Conservation (phyloP, 1,140 invertebrate genomes). For the Micrasema minimum region DNA sequence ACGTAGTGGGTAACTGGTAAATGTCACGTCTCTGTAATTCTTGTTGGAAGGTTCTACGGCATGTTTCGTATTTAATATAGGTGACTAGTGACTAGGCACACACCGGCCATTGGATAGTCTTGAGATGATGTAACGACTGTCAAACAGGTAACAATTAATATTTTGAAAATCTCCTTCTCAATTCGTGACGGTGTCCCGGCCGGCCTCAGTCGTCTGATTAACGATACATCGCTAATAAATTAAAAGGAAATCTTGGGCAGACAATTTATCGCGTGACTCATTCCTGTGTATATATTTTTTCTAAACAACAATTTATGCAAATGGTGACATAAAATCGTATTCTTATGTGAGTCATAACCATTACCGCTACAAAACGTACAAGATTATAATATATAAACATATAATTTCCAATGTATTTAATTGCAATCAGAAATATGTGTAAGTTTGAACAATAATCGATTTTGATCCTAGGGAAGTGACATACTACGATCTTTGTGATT, state of each 20-base stretch:
- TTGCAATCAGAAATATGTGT: no score
- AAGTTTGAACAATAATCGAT: no score
- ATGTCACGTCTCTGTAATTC: no score
- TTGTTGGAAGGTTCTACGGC: no score
- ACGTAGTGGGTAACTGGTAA: no score
- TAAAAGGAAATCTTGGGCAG: conserved; percentile 24
- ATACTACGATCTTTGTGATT: no score
- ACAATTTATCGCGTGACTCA: conserved; percentile 33
- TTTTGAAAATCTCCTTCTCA: conserved; percentile 17
- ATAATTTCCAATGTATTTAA: no score
- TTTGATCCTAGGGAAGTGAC: no score
- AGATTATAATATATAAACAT: no score
- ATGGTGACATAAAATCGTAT: background rate
- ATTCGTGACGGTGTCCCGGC: conserved; percentile 35
- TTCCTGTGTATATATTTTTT: conserved; percentile 17
- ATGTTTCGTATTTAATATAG: no score
- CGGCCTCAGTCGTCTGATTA: conserved; percentile 29
- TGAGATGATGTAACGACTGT: conserved; percentile 25
- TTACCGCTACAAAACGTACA: conserved; percentile 6
- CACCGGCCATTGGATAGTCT: conserved; percentile 8
- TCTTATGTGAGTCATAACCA: conserved; percentile 17
- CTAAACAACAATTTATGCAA: conserved; percentile 10
- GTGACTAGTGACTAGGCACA: no score
- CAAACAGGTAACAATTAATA: conserved; percentile 22
- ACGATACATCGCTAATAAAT: conserved; percentile 36